These are phyloP conservation scores for Colossoma macropomum DNA, from an alignment of 2,113 vertebrate genomes.

Conservation along the genomic window DNA sequence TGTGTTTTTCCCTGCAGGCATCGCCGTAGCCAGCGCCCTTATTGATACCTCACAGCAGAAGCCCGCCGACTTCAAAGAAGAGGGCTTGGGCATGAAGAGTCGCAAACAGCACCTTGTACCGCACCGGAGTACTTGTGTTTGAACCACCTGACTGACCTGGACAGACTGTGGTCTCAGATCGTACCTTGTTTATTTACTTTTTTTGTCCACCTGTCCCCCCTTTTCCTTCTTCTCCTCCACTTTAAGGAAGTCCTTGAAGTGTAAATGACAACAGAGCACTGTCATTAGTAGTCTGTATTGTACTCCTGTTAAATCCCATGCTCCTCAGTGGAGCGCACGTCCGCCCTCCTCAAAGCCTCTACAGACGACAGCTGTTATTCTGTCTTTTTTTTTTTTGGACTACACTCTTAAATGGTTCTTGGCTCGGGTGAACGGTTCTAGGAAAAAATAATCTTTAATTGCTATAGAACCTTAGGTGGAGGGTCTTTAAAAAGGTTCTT, in stretches of 20 bases:
- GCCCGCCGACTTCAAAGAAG: slow-evolving; percentile 85
- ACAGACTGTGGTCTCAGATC: background rate
- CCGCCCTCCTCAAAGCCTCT: slow-evolving; percentile 22
- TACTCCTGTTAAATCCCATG: slow-evolving; percentile 30
- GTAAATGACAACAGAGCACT: slow-evolving; percentile 25
- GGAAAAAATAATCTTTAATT: no score
- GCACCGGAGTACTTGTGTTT: slow-evolving; percentile 93
- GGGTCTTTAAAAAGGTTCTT: no score
- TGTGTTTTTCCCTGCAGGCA: slow-evolving; percentile 73
- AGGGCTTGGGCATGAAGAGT: slow-evolving; percentile 85
- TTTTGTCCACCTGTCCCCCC: background rate
- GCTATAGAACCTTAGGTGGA: no score
- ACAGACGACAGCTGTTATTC: slow-evolving; percentile 27
- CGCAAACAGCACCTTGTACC: slow-evolving; percentile 86
- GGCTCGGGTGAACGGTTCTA: background rate
- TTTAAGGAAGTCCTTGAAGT: slow-evolving; percentile 35
- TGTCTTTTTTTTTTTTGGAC: background rate
- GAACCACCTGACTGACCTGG: slow-evolving; percentile 60
- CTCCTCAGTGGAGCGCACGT: slow-evolving; percentile 33
- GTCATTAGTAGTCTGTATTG: slow-evolving; percentile 34
- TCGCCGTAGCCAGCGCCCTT: slow-evolving; percentile 90
- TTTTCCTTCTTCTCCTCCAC: background rate
- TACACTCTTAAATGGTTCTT: background rate
- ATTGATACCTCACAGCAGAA: slow-evolving; percentile 91
- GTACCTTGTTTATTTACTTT: background rate